A percentile compares a stretch with the other conserved stretches of the same genome.
Evolutionary conservation across 2,113 vertebrate genomes (phyloP).

Genomic region (Amblyornis subalaris): DNA sequence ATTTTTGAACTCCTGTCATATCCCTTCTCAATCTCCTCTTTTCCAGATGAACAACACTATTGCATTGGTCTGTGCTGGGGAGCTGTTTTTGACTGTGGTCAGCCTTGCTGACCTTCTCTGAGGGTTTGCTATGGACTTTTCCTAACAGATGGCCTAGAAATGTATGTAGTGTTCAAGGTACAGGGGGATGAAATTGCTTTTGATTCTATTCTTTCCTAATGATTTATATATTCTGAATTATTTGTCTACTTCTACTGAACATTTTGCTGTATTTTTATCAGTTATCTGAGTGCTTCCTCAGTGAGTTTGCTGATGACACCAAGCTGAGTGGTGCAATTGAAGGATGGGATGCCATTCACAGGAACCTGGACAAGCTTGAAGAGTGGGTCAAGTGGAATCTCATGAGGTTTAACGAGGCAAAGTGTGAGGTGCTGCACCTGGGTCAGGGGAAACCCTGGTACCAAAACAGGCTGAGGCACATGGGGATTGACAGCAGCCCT

Average conservation of each 20-base stretch:
- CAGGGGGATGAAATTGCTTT: fast-evolving
- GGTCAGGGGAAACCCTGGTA: not conserved
- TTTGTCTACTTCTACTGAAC: fast-evolving
- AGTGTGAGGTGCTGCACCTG: not conserved
- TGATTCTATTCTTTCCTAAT: not conserved
- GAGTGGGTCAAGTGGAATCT: not conserved
- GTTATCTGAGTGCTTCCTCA: not conserved
- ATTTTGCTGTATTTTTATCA: not conserved
- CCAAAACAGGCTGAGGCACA: not conserved
- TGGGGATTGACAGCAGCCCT: not conserved
- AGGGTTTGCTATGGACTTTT: not conserved
- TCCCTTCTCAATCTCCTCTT: not conserved
- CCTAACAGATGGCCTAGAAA: not conserved
- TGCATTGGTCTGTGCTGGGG: not conserved
- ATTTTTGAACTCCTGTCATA: not conserved
- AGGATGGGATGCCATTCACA: not conserved
- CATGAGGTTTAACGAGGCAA: not conserved
- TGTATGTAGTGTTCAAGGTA: not conserved
- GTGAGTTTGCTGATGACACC: not conserved
- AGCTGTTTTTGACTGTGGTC: not conserved
- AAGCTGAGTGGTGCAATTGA: not conserved
- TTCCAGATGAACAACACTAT: not conserved
- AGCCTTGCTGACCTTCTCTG: not conserved
- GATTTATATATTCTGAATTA: not conserved
- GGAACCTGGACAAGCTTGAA: not conserved